phyloP scores from a whole-genome alignment of 2,888 invertebrate species.

The Drosophila setosimentum region DNA sequence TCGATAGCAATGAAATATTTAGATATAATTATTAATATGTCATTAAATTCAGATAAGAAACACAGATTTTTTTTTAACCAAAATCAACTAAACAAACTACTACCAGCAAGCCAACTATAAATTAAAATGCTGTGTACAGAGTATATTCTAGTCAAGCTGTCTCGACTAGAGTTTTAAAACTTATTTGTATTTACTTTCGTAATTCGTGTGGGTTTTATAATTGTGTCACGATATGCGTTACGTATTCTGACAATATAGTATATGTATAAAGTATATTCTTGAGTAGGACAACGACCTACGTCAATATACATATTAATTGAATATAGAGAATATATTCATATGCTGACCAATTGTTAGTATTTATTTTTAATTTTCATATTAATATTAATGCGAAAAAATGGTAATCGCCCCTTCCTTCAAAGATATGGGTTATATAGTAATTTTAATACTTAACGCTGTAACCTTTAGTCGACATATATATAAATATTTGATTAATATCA shows the following conservation, averaged over 20 bases:
- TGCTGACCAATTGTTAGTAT: neutral
- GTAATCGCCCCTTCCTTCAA: neutral
- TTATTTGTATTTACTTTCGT: neutral
- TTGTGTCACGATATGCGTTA: conserved; percentile 2
- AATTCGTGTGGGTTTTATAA: neutral
- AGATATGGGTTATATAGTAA: neutral
- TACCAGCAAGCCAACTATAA: no score
- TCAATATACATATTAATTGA: neutral
- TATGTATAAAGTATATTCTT: neutral
- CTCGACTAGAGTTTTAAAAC: neutral
- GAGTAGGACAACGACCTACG: conserved; percentile 2
- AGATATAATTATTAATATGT: neutral
- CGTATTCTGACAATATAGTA: neutral
- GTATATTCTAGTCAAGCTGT: neutral
- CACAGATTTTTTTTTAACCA: neutral
- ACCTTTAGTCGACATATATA: neutral
- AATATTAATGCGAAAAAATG: neutral
- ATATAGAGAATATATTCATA: neutral
- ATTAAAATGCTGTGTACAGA: neutral
- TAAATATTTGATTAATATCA: neutral
- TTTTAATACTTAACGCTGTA: no score
- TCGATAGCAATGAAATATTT: neutral
- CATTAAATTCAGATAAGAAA: neutral
- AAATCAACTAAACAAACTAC: no score
- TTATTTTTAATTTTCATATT: neutral